Evolutionary conservation across 1,140 invertebrate species (phyloP), one percentile per base, ranked within the genome.

Genomic region (Tetragnatha versicolor): DNA sequence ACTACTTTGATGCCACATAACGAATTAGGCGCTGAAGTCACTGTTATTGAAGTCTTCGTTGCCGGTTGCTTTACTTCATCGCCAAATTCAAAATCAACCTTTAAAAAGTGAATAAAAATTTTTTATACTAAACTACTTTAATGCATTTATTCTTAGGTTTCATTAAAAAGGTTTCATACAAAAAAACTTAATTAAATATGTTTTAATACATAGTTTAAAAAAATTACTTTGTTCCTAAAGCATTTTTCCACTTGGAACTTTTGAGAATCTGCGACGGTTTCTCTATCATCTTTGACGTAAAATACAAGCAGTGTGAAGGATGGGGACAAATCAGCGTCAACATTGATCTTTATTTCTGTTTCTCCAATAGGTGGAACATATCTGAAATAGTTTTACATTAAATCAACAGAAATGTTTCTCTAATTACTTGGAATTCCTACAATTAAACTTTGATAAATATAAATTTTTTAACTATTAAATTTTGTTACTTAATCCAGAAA

Each of bases 281-380:
- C 93, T 0, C 91, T 91, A 42, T 91, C 90, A 12, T 89, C 86
- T 7, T 91, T 90, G 12, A 93, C 89, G 85, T 93, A 93, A 83
- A 93, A 94, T 3, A 93, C 89, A 2, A 94, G 85, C 0, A 94
- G 12, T 20, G 81, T 80, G 29, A 83, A 81, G 7, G 81, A 58
- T 6, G 84, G 83, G 27, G 83, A 79, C 82, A 85, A 83, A 0
- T 58, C 79, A 2, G 84, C 55, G 12, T 78, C 80, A 2, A 78
- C 37, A 60, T 69, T 53, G 10, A 78, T 25, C 1, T 35, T 29
- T n/a, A 78, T 37, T 9, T 42, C 0, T 4, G 37, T 51, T 55
- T 66, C 49, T 17, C 75, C 75, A 22, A 78, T 29, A 14, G 53
- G 47, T 14, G 75, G 75, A 12, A 78, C 35, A 45, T 68, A 78